These are phyloP conservation scores for Mormyrus hasselquistii DNA, from an alignment of 2,797 vertebrate species.

Conservation along the genomic window DNA sequence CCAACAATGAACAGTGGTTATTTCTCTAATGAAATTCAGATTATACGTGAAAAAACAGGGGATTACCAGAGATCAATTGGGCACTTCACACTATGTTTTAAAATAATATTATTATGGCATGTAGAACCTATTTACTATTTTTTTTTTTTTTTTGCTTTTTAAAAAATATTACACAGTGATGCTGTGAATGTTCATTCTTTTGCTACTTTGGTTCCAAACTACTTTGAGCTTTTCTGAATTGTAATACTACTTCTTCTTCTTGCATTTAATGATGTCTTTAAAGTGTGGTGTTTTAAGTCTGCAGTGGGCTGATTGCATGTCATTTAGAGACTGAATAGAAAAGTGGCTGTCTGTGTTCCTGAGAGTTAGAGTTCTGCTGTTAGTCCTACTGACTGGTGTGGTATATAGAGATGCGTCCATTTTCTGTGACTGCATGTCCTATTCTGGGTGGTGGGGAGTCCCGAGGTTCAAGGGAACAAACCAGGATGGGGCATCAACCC, in stretches of 20 bases:
- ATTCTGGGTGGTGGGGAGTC: not conserved
- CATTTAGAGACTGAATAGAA: not conserved
- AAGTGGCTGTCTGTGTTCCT: not conserved
- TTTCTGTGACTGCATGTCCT: not conserved
- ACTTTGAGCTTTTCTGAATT: not conserved
- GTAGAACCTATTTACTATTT: not conserved
- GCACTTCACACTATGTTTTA: not conserved
- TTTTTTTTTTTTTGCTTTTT: not conserved
- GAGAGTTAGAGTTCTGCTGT: not conserved
- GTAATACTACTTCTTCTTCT: not conserved
- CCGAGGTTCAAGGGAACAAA: not conserved
- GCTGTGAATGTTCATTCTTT: not conserved
- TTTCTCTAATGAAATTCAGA: constrained; percentile 38
- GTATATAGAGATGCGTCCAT: not conserved
- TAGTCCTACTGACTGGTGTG: no score
- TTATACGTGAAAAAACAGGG: constrained; percentile 22
- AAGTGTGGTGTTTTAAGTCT: not conserved
- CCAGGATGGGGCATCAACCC: not conserved
- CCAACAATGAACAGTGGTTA: constrained; percentile 36
- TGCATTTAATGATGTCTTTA: not conserved
- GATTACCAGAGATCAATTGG: not conserved
- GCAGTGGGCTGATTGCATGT: not conserved
- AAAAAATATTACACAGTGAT: not conserved
- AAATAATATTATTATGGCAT: not conserved
- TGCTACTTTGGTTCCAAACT: not conserved